A percentile compares a stretch with the other conserved stretches of the same genome.
Conservation (phyloP, 2,113 vertebrate genomes). For the Bagarius yarrelli region DNA sequence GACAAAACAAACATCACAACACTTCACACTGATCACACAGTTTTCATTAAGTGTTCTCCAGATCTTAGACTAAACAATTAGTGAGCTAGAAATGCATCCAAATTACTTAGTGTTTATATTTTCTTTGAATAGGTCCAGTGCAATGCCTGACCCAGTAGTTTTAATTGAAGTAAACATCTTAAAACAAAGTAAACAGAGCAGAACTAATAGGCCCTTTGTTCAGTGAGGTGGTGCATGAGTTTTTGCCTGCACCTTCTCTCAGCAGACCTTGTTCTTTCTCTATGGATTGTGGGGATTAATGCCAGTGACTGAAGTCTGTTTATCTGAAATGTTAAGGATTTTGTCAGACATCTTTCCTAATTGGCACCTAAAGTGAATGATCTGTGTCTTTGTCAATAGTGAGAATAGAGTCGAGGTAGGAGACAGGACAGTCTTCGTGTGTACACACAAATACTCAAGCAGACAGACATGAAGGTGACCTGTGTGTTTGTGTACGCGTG, state of each 20-base stretch:
- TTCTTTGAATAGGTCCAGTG: constrained; percentile 1
- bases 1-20: constrained; percentile 36
- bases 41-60: neutral
- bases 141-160: constrained; percentile 22
- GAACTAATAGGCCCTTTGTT: constrained; percentile 41
- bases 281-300: constrained; percentile 21
- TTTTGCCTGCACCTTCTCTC: constrained; percentile 19
- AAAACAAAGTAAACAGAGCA: constrained; percentile 36
- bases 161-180: constrained; percentile 41
- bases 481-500: neutral
- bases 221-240: constrained; percentile 17
- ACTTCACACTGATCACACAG: constrained; percentile 6
- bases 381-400: neutral
- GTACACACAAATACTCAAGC: neutral
- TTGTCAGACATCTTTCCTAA: neutral
- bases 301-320: neutral
- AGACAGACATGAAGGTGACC: constrained; percentile 29
- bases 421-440: neutral
- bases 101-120: constrained; percentile 5
- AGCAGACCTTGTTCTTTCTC: constrained; percentile 21
- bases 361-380: neutral
- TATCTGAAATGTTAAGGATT: neutral
- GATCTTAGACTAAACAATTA: neutral
- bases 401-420: neutral
- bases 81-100: neutral